Base-by-base conservation (phyloP, 2,888 invertebrate species). In the Tineola bisselliella region DNA sequence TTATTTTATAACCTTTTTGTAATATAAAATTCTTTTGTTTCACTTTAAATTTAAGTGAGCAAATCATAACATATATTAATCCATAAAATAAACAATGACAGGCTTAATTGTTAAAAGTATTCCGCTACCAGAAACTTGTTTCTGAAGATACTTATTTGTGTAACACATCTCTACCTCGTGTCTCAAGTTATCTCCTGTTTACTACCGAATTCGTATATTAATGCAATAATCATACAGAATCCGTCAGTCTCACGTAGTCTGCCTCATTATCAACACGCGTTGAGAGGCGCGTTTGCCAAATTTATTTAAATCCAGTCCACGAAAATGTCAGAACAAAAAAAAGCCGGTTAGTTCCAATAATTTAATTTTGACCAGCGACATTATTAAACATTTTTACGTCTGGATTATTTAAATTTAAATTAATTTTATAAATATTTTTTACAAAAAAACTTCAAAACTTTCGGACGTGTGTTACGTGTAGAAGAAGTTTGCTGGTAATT, bases 351-450 rank as follows among this genome's bases (percentile, higher is more conserved):
- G 54, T 54, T 8, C 43, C 13, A 6, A 19, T 15, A 3, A 12
- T 52, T 25, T 25, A 8, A 52, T 8, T 10, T 15, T 17, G 17
- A 52, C 52, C 52, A 1, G 19, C 18, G 18, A 18, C 17, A 19
- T 17, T 17, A 52, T 15, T 18, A 5, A 15, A 12, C 8, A 15
- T 44, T 17, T 6, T n/a, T 18, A 5, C 13, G n/a, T 6, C 3
- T 38, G 38, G 38, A 6, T 38, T 25, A 2, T 25, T 25, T 25
- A 25, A 25, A 52, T 52, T 52, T 13, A 15, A n/a, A 52, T n/a
- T 8, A 6, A 11, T 17, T 52, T 52, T 52, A 8, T 8, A 66
- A 57, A 66, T 44, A 44, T 44, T 44, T 13, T 44, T 2, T 44
- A 44, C 44, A 4, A 44, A 13, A 2, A 2, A n/a, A n/a, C 44